These are phyloP conservation scores for Leptinotarsa juncta DNA, from an alignment of 2,888 invertebrate genomes.

Conservation along the genomic window DNA sequence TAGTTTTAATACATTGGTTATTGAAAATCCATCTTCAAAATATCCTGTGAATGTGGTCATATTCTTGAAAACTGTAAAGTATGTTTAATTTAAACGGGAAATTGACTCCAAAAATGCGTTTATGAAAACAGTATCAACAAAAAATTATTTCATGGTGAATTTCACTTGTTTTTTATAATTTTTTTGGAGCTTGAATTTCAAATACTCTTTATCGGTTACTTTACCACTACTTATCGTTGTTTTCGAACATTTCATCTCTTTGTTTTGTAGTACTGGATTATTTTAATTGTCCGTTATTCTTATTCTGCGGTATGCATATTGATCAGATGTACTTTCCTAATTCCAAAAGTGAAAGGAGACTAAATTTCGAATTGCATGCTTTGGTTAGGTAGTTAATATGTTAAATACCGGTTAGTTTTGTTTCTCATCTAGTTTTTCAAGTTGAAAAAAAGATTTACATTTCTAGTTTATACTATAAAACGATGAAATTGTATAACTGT, in stretches of 20 bases:
- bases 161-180: too few relatives aligned
- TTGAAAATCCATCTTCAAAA: too few relatives aligned
- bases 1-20: too few relatives aligned
- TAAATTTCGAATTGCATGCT: background rate
- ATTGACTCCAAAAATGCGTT: too few relatives aligned
- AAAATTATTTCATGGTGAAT: too few relatives aligned
- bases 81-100: too few relatives aligned
- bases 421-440: background rate
- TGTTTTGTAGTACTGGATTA: background rate
- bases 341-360: slow-evolving; percentile 5
- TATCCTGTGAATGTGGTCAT: too few relatives aligned
- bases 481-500: too few relatives aligned
- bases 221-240: background rate
- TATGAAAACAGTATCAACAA: too few relatives aligned
- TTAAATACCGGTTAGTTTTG: background rate
- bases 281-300: background rate
- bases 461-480: too few relatives aligned
- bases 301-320: slow-evolving; percentile 9
- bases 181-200: background rate
- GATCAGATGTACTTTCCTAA: slow-evolving; percentile 5
- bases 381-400: background rate
- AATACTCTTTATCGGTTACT: background rate
- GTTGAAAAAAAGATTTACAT: background rate
- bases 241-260: background rate
- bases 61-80: too few relatives aligned